Percentiles rank a stretch among this genome's conserved stretches.
Evolutionary conservation across 2,888 invertebrate genomes (phyloP).

Genomic region (Drosophila anceps): DNA sequence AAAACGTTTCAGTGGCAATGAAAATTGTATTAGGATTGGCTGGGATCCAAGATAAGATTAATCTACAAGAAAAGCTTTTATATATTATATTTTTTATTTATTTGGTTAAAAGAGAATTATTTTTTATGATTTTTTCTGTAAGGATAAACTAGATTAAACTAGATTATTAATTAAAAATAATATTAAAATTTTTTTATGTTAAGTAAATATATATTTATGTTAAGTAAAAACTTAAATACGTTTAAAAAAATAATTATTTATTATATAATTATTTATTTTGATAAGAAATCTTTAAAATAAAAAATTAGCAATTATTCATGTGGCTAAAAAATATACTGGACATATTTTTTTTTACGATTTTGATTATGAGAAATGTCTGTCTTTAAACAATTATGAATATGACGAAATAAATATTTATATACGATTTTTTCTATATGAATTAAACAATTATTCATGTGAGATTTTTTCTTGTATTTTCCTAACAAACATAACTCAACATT

Average conservation of each 20-base stretch:
- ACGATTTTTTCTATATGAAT: neutral
- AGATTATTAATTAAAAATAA: no score
- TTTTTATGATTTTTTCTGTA: no score
- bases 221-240: no score
- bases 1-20: constrained; percentile 70
- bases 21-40: constrained; percentile 45
- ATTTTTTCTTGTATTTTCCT: neutral
- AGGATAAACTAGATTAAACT: no score
- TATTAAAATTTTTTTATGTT: no score
- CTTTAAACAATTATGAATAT: neutral
- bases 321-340: neutral
- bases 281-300: neutral
- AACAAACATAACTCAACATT: neutral
- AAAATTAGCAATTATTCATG: neutral
- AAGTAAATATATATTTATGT: no score
- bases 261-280: neutral
- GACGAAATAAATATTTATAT: neutral
- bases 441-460: neutral
- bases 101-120: no score
- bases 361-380: neutral
- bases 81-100: no score
- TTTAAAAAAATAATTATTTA: neutral
- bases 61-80: no score
- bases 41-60: neutral
- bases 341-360: neutral